A percentile compares a stretch with the other conserved stretches of the same genome.
phyloP scores from a whole-genome alignment of 2,888 invertebrate genomes.

The Cryptosula pallasiana region DNA sequence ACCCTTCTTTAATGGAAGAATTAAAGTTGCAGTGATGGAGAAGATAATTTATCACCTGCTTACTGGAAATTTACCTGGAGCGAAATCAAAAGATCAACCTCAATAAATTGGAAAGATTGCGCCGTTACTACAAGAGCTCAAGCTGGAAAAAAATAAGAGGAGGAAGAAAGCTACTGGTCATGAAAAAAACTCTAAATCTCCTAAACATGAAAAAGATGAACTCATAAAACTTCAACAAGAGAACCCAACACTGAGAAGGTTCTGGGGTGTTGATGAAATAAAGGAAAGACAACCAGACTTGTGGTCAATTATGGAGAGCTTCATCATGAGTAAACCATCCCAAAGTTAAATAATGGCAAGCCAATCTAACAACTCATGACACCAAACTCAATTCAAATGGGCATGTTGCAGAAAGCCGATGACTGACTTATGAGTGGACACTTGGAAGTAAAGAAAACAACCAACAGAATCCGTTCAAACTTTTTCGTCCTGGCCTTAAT shows the following conservation, averaged over 20 bases:
- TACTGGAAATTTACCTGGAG: background rate
- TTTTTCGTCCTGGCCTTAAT: conserved; percentile 30
- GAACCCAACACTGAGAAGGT: background rate
- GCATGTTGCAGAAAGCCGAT: conserved; percentile 29
- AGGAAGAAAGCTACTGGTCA: background rate
- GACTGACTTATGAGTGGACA: conserved; percentile 30
- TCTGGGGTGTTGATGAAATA: background rate
- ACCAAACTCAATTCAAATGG: conserved; percentile 26
- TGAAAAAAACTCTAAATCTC: background rate
- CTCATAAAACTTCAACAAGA: background rate
- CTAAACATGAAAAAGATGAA: background rate
- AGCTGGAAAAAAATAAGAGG: background rate
- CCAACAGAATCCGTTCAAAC: conserved; percentile 25
- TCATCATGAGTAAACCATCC: background rate
- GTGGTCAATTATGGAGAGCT: background rate
- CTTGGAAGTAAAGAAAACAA: conserved; percentile 27
- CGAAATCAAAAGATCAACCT: background rate
- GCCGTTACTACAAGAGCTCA: conserved; percentile 11
- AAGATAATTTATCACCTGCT: background rate
- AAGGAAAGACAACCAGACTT: background rate
- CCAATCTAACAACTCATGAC: conserved; percentile 26
- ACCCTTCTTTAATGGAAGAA: background rate
- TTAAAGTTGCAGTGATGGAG: background rate
- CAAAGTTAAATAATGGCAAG: background rate
- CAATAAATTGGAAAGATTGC: background rate